Evolutionary conservation across 2,888 invertebrate species (phyloP), one percentile per base, ranked within the genome.

Genomic region (Aromia moschata): DNA sequence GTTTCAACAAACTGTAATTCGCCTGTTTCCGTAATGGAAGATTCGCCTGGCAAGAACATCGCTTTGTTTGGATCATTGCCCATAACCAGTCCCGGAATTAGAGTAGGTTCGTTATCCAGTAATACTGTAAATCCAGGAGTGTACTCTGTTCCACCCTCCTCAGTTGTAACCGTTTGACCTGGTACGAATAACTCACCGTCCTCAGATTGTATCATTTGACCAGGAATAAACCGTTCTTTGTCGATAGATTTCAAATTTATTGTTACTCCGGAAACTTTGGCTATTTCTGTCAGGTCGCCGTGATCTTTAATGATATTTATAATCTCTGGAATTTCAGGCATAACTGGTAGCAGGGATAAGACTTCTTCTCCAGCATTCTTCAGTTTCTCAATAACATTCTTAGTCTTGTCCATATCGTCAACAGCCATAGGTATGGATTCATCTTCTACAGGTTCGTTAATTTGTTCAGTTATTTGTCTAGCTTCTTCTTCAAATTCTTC

Each of bases 61-160:
- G 76, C 76, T 69, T 80, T 80, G 17, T 81, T 83, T 57, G 80
- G 81, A 57, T 87, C 84, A 70, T 86, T 85, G 74, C 79, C 80
- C 80, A 92, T 91, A 17, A 92, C 89, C 81, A 91, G 89, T 46
- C 91, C 92, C 0, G 92, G 92, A 70, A 92, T 89, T 71, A 92
- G 90, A 1, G 90, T 90, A 1, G 91, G 91, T 1, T 91, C 91
- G 45, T 87, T 87, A 76, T 90, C 90, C 5, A 91, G 89, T 80
- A 91, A 87, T 57, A 91, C 88, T 62, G 90, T 89, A 80, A 91
- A 90, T 3, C 92, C 91, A 1, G 91, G 91, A 38, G 91, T 89
- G 74, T 91, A 92, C 64, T 89, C 86, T 33, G 87, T 87, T 0
- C 87, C 88, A 0, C 90, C 91, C 63, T 89, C 87, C 45, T 86